A percentile compares a stretch with the other conserved stretches of the same genome.
Conservation (phyloP, 2,888 invertebrate genomes). For the Augochlorella aurata region DNA sequence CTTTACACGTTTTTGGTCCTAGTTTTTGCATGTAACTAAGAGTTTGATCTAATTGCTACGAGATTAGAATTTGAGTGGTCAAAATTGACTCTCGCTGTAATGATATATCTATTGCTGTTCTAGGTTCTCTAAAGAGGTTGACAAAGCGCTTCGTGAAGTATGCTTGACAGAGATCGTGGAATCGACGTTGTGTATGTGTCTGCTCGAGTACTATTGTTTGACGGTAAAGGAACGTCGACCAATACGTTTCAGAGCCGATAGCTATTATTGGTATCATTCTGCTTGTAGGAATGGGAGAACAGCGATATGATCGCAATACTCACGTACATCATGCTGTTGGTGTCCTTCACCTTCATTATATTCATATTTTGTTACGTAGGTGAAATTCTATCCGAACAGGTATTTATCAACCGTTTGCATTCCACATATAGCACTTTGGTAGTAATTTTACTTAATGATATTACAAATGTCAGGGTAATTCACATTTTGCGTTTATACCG, state of each 20-base stretch:
- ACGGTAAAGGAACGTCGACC: constrained; percentile 59
- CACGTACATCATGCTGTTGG: not conserved
- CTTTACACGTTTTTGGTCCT: no score
- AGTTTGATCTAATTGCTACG: no score
- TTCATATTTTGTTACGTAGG: constrained; percentile 61
- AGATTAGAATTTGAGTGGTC: no score
- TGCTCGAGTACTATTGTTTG: constrained; percentile 74
- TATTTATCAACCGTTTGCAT: constrained; percentile 18
- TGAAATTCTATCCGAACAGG: constrained; percentile 57
- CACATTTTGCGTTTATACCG: no score
- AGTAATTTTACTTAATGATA: no score
- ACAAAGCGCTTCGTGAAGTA: constrained; percentile 66
- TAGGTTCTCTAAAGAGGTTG: constrained; percentile 48
- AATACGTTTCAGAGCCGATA: not conserved
- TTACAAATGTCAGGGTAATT: no score
- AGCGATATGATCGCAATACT: constrained; percentile 12
- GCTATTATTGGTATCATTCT: not conserved
- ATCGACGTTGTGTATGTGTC: constrained; percentile 74
- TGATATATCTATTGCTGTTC: not conserved
- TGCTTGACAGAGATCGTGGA: constrained; percentile 73
- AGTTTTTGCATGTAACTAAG: no score
- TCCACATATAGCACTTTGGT: not conserved
- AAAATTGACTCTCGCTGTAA: no score
- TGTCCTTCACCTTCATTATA: constrained; percentile 44
- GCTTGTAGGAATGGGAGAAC: constrained; percentile 48